Conservation (phyloP, 2,888 invertebrate species). For the Pristionchus fissidentatus region DNA sequence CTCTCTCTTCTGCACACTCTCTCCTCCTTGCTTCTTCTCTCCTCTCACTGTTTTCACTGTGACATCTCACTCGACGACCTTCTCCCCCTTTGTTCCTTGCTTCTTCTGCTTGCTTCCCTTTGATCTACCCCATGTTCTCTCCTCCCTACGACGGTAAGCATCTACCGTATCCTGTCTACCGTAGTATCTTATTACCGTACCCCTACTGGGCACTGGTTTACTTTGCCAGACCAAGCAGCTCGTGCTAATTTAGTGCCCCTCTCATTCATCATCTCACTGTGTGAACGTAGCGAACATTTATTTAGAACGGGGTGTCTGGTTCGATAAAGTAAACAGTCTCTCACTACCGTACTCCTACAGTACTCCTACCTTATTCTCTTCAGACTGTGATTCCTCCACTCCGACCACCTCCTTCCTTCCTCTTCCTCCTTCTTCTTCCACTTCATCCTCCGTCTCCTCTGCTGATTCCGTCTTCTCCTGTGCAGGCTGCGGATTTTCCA, state of each 20-base stretch:
- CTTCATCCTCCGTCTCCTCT: slow-evolving; percentile 31
- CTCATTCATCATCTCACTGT: too few relatives aligned
- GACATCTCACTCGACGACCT: not conserved
- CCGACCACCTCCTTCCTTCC: slow-evolving; percentile 26
- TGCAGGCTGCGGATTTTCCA: slow-evolving; percentile 65
- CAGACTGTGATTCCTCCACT: slow-evolving; percentile 29
- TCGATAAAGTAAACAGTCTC: too few relatives aligned
- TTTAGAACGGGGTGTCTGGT: too few relatives aligned
- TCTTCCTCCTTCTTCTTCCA: not conserved
- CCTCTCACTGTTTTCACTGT: slow-evolving; percentile 2
- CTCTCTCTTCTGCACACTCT: slow-evolving; percentile 29
- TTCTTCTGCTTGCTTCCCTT: not conserved
- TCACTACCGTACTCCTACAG: not conserved
- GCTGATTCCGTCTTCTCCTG: slow-evolving; percentile 48
- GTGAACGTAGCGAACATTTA: too few relatives aligned
- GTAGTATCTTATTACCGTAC: slow-evolving; percentile 31
- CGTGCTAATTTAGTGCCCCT: too few relatives aligned
- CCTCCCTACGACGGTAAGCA: slow-evolving; percentile 13
- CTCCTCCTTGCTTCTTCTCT: slow-evolving; percentile 19
- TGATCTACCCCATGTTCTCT: slow-evolving; percentile 25
- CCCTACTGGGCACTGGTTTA: too few relatives aligned
- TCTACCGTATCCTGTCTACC: too few relatives aligned
- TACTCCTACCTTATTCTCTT: too few relatives aligned
- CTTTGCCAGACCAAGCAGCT: too few relatives aligned
- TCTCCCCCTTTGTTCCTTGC: not conserved